Conservation (phyloP, 2,797 vertebrate genomes). For the Melanotaenia nigrans region DNA sequence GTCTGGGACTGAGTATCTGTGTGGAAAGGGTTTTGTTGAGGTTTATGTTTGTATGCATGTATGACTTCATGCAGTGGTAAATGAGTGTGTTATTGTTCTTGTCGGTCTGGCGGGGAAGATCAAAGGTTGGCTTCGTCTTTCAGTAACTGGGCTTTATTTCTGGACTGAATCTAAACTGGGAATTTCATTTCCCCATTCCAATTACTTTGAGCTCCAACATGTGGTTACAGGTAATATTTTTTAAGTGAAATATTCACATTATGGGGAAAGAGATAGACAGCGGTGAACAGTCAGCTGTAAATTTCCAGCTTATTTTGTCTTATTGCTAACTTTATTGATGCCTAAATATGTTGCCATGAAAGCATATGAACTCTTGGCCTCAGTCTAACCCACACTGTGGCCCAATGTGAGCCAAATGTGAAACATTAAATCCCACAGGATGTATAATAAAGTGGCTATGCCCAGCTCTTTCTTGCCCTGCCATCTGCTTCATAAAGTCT, state of each 20-base stretch:
- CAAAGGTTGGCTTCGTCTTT: constrained; percentile 56
- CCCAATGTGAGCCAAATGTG: constrained; percentile 58
- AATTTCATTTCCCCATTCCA: constrained; percentile 48
- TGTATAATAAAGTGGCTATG: constrained; percentile 58
- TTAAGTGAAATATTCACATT: constrained; percentile 17
- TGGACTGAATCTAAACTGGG: constrained; percentile 49
- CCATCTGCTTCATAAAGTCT: constrained; percentile 75
- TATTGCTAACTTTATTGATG: constrained; percentile 52
- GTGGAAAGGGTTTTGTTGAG: constrained; percentile 21
- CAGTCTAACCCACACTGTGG: constrained; percentile 45
- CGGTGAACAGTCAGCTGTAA: constrained; percentile 18
- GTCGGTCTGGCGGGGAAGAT: constrained; percentile 51
- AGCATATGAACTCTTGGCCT: constrained; percentile 63
- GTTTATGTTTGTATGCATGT: constrained; percentile 41
- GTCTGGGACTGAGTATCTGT: constrained; percentile 10
- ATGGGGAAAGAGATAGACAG: not conserved
- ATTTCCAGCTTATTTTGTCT: constrained; percentile 51
- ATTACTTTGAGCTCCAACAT: constrained; percentile 42
- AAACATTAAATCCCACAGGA: constrained; percentile 69
- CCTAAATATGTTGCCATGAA: constrained; percentile 44
- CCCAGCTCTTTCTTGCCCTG: constrained; percentile 60
- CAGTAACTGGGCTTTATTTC: constrained; percentile 58
- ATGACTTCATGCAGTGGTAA: constrained; percentile 57
- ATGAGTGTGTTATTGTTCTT: constrained; percentile 56
- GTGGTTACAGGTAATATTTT: constrained; percentile 61